These are phyloP conservation scores for Eulemur macaco DNA, from an alignment of 2,113 vertebrate species.

Conservation along the genomic window DNA sequence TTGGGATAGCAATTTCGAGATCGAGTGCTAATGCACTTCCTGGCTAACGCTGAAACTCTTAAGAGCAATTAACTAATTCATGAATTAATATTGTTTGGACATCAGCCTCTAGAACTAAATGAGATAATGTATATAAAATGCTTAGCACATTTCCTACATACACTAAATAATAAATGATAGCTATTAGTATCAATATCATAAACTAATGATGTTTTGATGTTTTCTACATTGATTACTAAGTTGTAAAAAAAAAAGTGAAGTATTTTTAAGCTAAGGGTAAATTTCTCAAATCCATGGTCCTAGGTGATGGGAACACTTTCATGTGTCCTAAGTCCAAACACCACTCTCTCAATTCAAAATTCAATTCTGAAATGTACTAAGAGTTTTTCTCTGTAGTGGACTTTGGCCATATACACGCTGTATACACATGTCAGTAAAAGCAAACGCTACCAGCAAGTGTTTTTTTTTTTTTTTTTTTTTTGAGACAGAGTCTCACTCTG, in stretches of 20 bases:
- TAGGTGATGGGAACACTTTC: not conserved
- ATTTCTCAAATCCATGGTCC: constrained; percentile 9
- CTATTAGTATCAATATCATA: not conserved
- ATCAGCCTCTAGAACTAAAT: constrained; percentile 40
- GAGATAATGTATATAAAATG: constrained; percentile 38
- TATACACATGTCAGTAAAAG: not conserved
- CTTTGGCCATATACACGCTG: not conserved
- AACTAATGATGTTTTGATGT: not conserved
- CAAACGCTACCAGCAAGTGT: not conserved
- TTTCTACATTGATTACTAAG: not conserved
- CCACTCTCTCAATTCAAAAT: not conserved
- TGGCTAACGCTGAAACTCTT: constrained; percentile 58
- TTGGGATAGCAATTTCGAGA: constrained; percentile 43
- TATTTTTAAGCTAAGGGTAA: constrained; percentile 1
- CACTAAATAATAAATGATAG: constrained; percentile 36
- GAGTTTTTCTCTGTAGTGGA: not conserved
- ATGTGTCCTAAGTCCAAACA: not conserved
- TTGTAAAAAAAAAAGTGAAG: not conserved
- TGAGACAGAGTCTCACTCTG: too few relatives aligned
- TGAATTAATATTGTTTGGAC: constrained; percentile 57
- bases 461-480: not conserved
- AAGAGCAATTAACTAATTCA: constrained; percentile 56
- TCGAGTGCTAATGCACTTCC: constrained; percentile 51
- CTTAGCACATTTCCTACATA: constrained; percentile 51
- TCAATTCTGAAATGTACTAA: not conserved